These are phyloP conservation scores for Nothobranchius kuhntae DNA, from an alignment of 2,113 vertebrate genomes.

Conservation along the genomic window DNA sequence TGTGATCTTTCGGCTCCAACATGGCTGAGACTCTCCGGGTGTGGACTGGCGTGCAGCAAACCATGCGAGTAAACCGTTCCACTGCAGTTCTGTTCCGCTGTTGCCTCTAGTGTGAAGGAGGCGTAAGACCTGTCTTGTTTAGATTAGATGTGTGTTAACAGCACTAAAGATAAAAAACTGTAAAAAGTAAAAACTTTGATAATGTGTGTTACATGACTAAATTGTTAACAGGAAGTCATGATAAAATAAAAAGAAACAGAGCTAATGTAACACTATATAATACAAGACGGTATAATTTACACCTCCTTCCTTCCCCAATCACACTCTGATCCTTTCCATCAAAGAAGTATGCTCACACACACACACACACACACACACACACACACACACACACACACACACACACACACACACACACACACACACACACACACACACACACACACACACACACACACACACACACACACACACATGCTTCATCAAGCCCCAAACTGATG, in stretches of 20 bases:
- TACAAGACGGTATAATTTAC: slow-evolving; percentile 33
- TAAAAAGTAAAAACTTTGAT: neutral
- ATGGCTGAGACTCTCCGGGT: too few relatives aligned
- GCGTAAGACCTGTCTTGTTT: too few relatives aligned
- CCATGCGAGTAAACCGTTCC: too few relatives aligned
- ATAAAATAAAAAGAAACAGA: slow-evolving; percentile 4
- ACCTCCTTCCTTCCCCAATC: slow-evolving; percentile 9
- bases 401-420: neutral
- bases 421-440: neutral
- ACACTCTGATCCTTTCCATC: slow-evolving; percentile 22
- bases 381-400: neutral
- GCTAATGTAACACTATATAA: slow-evolving; percentile 8
- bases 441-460: neutral
- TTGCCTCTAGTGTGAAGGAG: too few relatives aligned
- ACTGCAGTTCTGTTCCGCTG: too few relatives aligned
- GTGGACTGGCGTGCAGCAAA: too few relatives aligned
- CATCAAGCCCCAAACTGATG: slow-evolving; percentile 39
- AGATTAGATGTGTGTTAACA: too few relatives aligned
- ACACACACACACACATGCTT: neutral
- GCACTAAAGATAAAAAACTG: neutral
- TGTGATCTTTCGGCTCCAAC: too few relatives aligned
- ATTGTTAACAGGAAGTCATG: neutral
- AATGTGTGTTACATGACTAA: neutral
- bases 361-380: slow-evolving; percentile 22
- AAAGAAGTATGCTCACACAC: slow-evolving; percentile 35